These are phyloP conservation scores for Drosophila santomea DNA, from an alignment of 1,140 invertebrate species.

Conservation along the genomic window DNA sequence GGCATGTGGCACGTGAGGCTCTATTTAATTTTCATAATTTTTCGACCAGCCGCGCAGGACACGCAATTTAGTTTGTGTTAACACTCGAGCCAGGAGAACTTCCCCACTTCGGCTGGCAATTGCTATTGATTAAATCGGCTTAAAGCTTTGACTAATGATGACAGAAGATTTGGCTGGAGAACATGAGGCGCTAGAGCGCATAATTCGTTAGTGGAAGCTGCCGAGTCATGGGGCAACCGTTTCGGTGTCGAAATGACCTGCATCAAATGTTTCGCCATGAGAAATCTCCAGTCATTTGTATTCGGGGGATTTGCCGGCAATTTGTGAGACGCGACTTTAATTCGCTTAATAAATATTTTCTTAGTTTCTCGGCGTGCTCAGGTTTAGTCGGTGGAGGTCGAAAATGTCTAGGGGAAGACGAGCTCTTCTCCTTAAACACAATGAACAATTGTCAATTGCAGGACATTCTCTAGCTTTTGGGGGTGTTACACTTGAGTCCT, in stretches of 20 bases:
- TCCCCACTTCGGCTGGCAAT: slow-evolving; percentile 4
- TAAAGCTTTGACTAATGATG: slow-evolving; percentile 78
- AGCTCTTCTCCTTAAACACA: slow-evolving; percentile 12
- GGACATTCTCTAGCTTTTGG: slow-evolving; percentile 48
- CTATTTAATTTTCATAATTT: slow-evolving; percentile 69
- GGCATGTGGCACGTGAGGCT: slow-evolving; percentile 76
- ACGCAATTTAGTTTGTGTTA: slow-evolving; percentile 64
- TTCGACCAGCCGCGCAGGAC: slow-evolving; percentile 27
- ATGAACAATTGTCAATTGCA: slow-evolving; percentile 78
- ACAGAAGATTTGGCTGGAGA: slow-evolving; percentile 47
- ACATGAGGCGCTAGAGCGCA: slow-evolving; percentile 70
- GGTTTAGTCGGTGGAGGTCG: slow-evolving; percentile 13
- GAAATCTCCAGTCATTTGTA: slow-evolving; percentile 75
- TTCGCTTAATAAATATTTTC: slow-evolving; percentile 81
- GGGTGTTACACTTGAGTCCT: slow-evolving; percentile 55
- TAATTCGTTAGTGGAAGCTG: slow-evolving; percentile 64
- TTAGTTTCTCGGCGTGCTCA: slow-evolving; percentile 43
- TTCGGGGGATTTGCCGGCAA: slow-evolving; percentile 64
- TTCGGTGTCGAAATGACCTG: slow-evolving; percentile 46
- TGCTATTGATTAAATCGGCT: slow-evolving; percentile 63
- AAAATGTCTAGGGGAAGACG: not conserved
- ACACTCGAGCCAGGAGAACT: slow-evolving; percentile 27
- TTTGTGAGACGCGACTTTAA: slow-evolving; percentile 70
- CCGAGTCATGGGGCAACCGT: slow-evolving; percentile 46
- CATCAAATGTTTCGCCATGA: slow-evolving; percentile 51